Conservation (phyloP, 2,113 vertebrate genomes). For the Brachyhypopomus gauderio region DNA sequence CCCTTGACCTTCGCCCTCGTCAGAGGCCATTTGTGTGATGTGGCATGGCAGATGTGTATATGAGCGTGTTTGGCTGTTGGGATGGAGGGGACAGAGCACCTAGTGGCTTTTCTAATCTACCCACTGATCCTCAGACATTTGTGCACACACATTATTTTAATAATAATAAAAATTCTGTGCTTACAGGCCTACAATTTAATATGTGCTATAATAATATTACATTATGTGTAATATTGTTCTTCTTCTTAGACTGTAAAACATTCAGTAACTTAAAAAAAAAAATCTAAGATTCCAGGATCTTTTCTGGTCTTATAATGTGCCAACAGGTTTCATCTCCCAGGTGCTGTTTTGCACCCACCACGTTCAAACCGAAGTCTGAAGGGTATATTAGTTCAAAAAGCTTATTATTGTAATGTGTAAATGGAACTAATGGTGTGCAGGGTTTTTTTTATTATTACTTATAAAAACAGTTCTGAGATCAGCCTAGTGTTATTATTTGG, state of each 20-base stretch:
- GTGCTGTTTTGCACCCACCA: slow-evolving; percentile 56
- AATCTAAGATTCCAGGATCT: slow-evolving; percentile 21
- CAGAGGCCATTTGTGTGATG: slow-evolving; percentile 31
- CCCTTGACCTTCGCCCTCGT: neutral
- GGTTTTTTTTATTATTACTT: slow-evolving; percentile 80
- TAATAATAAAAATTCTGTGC: neutral
- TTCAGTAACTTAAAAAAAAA: neutral
- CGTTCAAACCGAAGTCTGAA: slow-evolving; percentile 71
- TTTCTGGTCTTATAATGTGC: slow-evolving; percentile 34
- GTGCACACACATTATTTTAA: neutral
- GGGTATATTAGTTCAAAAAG: slow-evolving; percentile 80
- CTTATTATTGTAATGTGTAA: slow-evolving; percentile 84
- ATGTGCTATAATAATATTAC: too few species aligned
- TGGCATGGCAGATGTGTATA: slow-evolving; percentile 25
- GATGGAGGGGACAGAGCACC: neutral
- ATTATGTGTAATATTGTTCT: too few species aligned
- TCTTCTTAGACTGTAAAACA: neutral
- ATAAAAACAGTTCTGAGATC: slow-evolving; percentile 80
- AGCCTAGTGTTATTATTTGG: slow-evolving; percentile 82
- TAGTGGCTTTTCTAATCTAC: neutral
- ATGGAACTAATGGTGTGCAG: slow-evolving; percentile 81
- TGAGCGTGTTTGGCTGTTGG: slow-evolving; percentile 5
- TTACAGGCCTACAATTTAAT: too few species aligned
- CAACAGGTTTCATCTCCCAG: slow-evolving; percentile 61
- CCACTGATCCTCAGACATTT: neutral